Evolutionary conservation across 2,888 invertebrate species (phyloP), one percentile per base, ranked within the genome.

Genomic region (Drosophila barbarae): DNA sequence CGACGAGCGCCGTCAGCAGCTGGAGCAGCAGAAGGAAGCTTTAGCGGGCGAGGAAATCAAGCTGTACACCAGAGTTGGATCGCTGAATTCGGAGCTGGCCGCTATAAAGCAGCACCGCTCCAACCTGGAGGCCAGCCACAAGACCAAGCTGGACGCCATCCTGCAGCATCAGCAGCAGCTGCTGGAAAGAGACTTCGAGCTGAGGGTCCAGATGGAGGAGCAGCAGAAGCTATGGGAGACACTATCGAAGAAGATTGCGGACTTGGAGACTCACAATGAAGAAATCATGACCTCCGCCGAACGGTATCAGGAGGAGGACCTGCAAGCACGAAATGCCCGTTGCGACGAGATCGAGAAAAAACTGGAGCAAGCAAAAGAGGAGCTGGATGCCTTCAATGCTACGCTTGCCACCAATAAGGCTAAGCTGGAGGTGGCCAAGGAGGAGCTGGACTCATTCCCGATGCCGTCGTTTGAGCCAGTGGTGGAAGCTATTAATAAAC

Each of bases 231-330:
- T 52, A 3, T 46, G 63, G 12, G 21, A 15, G 9, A 3, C 36
- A 15, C 36, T 30, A 15, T 2, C 1, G 23, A 30, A 38, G 30
- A 18, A 38, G 3, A 28, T 42, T 2, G 47, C 70, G 2, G 30
- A 30, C 2, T 54, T 67, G 4, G 32, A 56, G 5, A 36, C 59
- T 2, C 39, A 71, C 13, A 79, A 75, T 44, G 74, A 81, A 9
- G 52, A 76, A 1, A 57, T 58, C 0, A 72, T 87, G 32, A 30
- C 46, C 6, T 28, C 55, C 5, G 77, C 73, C 15, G 86, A 87
- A 46, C 28, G 53, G 7, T 50, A 64, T 8, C 82, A 79, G 12
- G 26, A 63, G 18, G 42, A 67, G 15, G 57, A 49, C 7, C 34
- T 75, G 18, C 5, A 32, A 4, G 28, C 28, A 2, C 61, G 66